Base-by-base conservation (phyloP, 2,113 vertebrate species). In the Carettochelys insculpta region DNA sequence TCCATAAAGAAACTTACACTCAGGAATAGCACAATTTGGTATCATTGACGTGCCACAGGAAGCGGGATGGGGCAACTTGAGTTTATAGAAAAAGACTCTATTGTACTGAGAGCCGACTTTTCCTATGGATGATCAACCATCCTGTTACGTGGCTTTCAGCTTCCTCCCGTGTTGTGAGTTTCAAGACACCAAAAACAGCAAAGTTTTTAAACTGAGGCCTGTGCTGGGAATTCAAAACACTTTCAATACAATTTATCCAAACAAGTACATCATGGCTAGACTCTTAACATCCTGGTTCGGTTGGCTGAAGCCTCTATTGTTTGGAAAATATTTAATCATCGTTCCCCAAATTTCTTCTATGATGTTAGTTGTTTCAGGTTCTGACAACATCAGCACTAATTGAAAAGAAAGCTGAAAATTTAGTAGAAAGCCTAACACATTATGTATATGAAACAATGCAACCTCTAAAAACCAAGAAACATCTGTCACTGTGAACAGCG, bases 171-270 rank as follows among this genome's bases (percentile, higher is more conserved):
- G 96, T 90, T 95, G 87, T 96, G 86, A 93, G 83, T 5, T 92
- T 80, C 78, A 85, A 96, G 87, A 82, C 94, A 95, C 94, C 65
- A 88, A 92, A 94, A n/a, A 96, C 93, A 96, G 93, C 88, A 83
- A 96, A 95, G 52, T 89, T 96, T 82, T 96, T 94, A 92, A 95
- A 89, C 85, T 79, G 52, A 91, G 78, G 89, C 91, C 92, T 91
- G 90, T 94, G 79, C 92, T 97, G 85, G 25, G 91, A 95, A 97
- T 92, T 93, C 90, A 78, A 86, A 93, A 94, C 14, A 45, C 83
- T 95, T 90, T 92, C 91, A 92, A 94, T 90, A 92, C 94, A 95
- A 78, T 84, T 90, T 94, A 94, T 94, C 93, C 92, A 97, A 96
- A 95, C 90, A 96, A 96, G 94, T 94, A 95, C 93, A 88, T 94